Base-by-base conservation (phyloP, 2,888 invertebrate species). In the Euphydryas editha region DNA sequence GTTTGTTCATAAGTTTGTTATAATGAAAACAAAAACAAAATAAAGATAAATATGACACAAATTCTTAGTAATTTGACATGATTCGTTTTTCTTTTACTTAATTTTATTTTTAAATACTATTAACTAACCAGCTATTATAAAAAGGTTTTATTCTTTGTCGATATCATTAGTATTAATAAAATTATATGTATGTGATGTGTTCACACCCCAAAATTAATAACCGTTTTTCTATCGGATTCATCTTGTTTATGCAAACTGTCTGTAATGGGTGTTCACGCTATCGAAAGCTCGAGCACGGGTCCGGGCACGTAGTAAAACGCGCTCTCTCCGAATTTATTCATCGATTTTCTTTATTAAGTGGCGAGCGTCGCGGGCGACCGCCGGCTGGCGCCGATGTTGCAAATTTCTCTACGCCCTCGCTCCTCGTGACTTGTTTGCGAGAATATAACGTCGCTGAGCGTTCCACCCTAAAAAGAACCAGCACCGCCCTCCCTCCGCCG, bases 381-480 rank as follows among this genome's bases (percentile, higher is more conserved):
- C 74, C 76, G 76, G 74, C 74, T 79, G 81, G 84, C 83, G 81
- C 81, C 82, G 81, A 78, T 78, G 78, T 84, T 83, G 82, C 81
- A 83, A 82, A 65, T 67, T 67, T 65, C 76, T 76, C 79, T 78
- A 76, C 81, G 74, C 78, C 80, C 75, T 78, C 78, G 76, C 73
- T 79, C 70, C 76, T 80, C 80, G 79, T 76, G 77, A 81, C 83
- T 86, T 87, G 85, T 88, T 88, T 88, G 85, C 83, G 84, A 86
- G 84, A 87, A 87, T 88, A 86, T 87, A 88, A 88, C 88, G 86
- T 87, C 82, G 80, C 76, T 72, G 74, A 76, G 77, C 73, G 77
- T 77, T 73, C 77, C 75, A 68, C 73, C 76, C 74, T 56, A 55
- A 67, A 69, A 62, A 60, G 57, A 55, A 71, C 70, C 73, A 73